Evolutionary conservation across 2,888 invertebrate genomes (phyloP).

Genomic region (Morpho helenor): DNA sequence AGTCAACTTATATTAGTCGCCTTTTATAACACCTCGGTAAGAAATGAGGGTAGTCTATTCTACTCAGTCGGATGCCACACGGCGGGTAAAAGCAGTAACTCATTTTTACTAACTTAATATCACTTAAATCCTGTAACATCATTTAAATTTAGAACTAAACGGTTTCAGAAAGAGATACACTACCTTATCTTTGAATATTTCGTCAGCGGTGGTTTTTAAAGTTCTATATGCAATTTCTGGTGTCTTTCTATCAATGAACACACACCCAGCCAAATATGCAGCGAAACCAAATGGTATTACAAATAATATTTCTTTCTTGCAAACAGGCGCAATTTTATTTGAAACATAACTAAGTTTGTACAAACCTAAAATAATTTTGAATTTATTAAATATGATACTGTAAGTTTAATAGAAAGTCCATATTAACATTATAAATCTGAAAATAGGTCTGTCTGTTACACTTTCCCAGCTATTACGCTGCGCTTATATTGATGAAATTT

Average conservation of each 20-base stretch:
- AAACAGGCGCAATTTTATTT: constrained; percentile 80
- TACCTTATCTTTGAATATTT: constrained; percentile 76
- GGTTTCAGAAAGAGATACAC: background rate
- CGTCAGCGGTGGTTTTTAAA: constrained; percentile 69
- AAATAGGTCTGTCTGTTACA: constrained; percentile 16
- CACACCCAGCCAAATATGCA: constrained; percentile 81
- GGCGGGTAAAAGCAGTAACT: background rate
- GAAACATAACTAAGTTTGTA: constrained; percentile 56
- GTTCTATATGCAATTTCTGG: constrained; percentile 78
- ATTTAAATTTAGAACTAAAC: background rate
- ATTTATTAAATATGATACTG: too few species aligned
- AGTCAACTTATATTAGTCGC: too few species aligned
- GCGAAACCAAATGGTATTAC: constrained; percentile 82
- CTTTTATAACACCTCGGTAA: too few species aligned
- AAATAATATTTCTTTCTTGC: constrained; percentile 82
- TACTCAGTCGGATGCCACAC: too few species aligned
- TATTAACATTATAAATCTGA: too few species aligned
- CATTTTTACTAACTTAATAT: background rate
- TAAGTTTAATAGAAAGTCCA: too few species aligned
- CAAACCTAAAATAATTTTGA: constrained; percentile 5
- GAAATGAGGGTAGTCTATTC: too few species aligned
- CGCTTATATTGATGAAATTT: too few species aligned
- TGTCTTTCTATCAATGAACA: constrained; percentile 82
- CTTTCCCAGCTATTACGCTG: too few species aligned
- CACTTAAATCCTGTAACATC: background rate